Evolutionary conservation across 1,140 invertebrate genomes (phyloP), one percentile per base, ranked within the genome.

Genomic region (Branchinecta lindahli): DNA sequence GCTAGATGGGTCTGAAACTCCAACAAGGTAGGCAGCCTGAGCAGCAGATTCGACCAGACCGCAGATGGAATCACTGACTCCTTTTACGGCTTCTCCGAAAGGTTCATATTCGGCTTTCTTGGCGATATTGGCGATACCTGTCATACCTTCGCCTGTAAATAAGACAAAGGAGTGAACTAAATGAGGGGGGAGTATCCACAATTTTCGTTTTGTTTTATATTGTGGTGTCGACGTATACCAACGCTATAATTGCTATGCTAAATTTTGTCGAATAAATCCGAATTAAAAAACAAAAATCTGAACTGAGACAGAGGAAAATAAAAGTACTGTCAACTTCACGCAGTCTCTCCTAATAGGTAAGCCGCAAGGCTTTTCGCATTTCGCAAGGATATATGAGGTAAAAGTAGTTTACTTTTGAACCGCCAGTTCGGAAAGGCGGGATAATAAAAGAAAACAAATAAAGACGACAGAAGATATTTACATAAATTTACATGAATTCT

Each of bases 1-100:
- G 66, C 90, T 94, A 0, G 87, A 87, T 15, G 90, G 86, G 79
- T 98, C 93, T 8, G 94, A 91, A 5, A 94, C 89, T 0, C 91
- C 96, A 66, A 95, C 92, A 46, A 98, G 78, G 77, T 98, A 98
- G 0, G 94, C 93, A 20, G 94, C 90, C 81, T 96, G 90, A 12
- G 92, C 91, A 7, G 93, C 88, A 70, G 91, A 89, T 81, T 98
- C 94, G n/a, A 96, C 88, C 5, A 98, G 80, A 0, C 90, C 91
- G 77, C 92, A 94, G 66, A 98, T 92, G 1, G 92, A 89, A 65
- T 84, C 83, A 8, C 92, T 90, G 6, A 93, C 93, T 66, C 85
- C 86, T 71, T 86, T 85, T 0, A 97, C 91, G 9, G 91, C 86
- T 71, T 88, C 84, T n/a, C 88, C 87, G 80, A 98, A 96, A 69